phyloP scores from a whole-genome alignment of 2,113 vertebrate species.

The Pelecanus crispus region DNA sequence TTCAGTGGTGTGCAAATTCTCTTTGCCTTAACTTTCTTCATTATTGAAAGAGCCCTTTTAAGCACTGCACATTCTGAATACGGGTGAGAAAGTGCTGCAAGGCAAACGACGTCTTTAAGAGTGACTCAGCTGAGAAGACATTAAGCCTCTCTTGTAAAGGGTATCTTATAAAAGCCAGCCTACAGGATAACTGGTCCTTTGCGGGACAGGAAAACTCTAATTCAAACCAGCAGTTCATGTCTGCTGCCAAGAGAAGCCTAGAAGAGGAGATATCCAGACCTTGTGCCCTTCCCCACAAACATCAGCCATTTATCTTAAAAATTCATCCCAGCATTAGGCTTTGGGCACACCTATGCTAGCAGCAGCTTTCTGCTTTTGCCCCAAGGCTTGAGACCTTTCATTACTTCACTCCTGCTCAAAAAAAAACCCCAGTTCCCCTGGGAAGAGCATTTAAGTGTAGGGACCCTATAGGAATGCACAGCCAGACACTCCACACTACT shows the following conservation, averaged over 20 bases:
- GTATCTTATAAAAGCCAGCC: neutral
- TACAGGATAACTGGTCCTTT: neutral
- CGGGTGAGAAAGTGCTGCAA: neutral
- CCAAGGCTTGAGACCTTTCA: neutral
- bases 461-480: neutral
- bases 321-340: neutral
- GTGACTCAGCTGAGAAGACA: neutral
- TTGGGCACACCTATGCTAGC: neutral
- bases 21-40: neutral
- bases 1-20: neutral
- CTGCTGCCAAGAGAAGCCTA: neutral
- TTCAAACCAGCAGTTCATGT: neutral
- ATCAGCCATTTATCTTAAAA: neutral
- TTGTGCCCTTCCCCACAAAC: neutral
- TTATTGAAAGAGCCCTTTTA: neutral
- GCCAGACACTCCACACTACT: neutral
- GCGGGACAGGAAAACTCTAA: neutral
- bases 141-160: neutral
- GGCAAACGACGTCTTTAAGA: neutral
- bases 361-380: neutral
- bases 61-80: neutral
- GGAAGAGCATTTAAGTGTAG: neutral
- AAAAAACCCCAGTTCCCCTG: fast-evolving
- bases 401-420: neutral
- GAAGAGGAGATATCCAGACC: neutral